Conservation (phyloP, 2,888 invertebrate genomes). For the Homarus gammarus region DNA sequence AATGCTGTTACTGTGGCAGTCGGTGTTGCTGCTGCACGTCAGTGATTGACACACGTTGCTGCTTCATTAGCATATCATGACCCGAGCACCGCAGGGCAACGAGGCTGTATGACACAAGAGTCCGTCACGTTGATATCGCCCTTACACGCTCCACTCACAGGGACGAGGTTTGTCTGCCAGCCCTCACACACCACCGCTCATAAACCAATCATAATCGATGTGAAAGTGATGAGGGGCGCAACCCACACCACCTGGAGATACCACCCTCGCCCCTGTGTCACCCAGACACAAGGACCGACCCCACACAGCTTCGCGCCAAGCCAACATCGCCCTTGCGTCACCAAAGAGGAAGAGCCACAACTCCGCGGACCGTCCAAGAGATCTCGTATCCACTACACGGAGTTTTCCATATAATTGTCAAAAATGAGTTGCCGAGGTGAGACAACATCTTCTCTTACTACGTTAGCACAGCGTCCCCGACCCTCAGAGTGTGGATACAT, state of each 20-base stretch:
- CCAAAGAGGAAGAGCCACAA: background rate
- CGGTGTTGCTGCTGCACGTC: background rate
- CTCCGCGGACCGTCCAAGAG: background rate
- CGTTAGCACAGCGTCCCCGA: too few species aligned
- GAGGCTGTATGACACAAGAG: slow-evolving; percentile 18
- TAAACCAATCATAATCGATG: slow-evolving; percentile 58
- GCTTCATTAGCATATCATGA: slow-evolving; percentile 70
- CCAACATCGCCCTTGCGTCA: slow-evolving; percentile 23
- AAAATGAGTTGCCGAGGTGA: slow-evolving; percentile 39
- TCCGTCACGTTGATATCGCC: background rate
- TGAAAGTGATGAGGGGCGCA: slow-evolving; percentile 8
- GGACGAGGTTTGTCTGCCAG: slow-evolving; percentile 2
- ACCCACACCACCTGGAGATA: slow-evolving; percentile 1
- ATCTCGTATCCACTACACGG: background rate
- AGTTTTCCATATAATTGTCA: slow-evolving; percentile 47
- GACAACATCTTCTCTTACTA: background rate
- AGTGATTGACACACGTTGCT: slow-evolving; percentile 67
- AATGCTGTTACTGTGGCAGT: background rate
- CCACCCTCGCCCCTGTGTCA: slow-evolving; percentile 21
- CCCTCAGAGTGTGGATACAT: too few species aligned
- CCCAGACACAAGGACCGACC: background rate
- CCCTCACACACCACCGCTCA: slow-evolving; percentile 16
- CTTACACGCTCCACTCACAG: slow-evolving; percentile 7
- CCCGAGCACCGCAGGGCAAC: slow-evolving; percentile 23
- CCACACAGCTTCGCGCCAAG: too few species aligned